Evolutionary conservation across 2,888 invertebrate species (phyloP).

Genomic region (Drosophila peninsularis): DNA sequence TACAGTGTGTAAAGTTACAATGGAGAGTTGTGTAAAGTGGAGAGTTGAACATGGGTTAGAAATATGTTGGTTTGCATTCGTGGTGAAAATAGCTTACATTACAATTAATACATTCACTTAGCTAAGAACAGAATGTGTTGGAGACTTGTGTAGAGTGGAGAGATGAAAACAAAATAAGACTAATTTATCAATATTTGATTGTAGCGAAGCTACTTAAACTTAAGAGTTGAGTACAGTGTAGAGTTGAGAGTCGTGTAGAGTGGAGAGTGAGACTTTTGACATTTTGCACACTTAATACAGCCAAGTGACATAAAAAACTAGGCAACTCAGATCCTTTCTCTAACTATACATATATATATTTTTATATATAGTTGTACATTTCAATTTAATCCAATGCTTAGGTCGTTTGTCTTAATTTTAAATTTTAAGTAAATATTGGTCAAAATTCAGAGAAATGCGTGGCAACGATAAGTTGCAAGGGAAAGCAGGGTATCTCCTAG

Average conservation of each 20-base stretch:
- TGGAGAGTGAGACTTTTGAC: no score
- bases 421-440: neutral
- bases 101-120: neutral
- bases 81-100: neutral
- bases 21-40: neutral
- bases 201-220: neutral
- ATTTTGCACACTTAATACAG: no score
- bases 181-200: no score
- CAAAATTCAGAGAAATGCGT: slow-evolving; percentile 1
- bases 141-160: neutral
- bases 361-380: neutral
- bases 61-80: neutral
- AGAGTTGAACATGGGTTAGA: neutral
- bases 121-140: neutral
- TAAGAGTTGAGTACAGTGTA: neutral
- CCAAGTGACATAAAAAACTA: neutral
- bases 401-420: neutral
- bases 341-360: neutral
- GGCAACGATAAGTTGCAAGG: neutral
- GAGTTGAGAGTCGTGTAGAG: neutral
- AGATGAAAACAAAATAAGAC: neutral
- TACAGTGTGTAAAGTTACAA: no score
- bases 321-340: neutral
- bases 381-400: neutral
- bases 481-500: slow-evolving; percentile 8